phyloP scores from a whole-genome alignment of 2,888 invertebrate species.

The Aproaerema taeniolella region DNA sequence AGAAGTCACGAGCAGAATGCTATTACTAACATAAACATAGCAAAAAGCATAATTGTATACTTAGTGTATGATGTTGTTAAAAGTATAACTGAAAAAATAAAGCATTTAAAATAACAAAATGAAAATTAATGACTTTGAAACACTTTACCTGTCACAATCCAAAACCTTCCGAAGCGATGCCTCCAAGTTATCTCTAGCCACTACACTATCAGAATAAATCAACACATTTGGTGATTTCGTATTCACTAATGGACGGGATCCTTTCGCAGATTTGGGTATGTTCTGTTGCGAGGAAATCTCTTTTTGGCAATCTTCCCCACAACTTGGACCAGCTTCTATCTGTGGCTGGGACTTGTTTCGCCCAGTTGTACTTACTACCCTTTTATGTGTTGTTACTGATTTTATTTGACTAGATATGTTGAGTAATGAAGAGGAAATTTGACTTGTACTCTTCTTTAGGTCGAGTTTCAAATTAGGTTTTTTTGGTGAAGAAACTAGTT shows the following conservation, averaged over 20 bases:
- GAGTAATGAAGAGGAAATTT: conserved; percentile 57
- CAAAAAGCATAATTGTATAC: no score
- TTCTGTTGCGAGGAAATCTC: conserved; percentile 44
- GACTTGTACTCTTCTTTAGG: conserved; percentile 64
- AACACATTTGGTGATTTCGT: conserved; percentile 88
- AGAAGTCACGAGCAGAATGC: no score
- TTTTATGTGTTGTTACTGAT: conserved; percentile 68
- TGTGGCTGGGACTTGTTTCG: conserved; percentile 56
- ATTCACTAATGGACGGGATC: conserved; percentile 72
- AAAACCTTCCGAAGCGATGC: conserved; percentile 82
- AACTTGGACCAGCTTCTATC: conserved; percentile 39
- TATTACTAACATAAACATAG: no score
- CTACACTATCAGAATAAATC: conserved; percentile 87
- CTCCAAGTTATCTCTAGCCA: conserved; percentile 85
- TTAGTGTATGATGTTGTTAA: no score
- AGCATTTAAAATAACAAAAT: neutral
- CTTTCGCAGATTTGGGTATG: conserved; percentile 58
- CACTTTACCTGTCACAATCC: conserved; percentile 82
- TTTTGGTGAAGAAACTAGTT: conserved; percentile 59
- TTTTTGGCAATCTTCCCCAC: conserved; percentile 44
- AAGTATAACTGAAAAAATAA: no score
- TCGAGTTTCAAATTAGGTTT: conserved; percentile 67
- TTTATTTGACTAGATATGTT: conserved; percentile 73
- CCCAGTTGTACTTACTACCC: conserved; percentile 63
- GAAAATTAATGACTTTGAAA: neutral